Conservation (phyloP, 2,797 vertebrate genomes). For the Iguana delicatissima region DNA sequence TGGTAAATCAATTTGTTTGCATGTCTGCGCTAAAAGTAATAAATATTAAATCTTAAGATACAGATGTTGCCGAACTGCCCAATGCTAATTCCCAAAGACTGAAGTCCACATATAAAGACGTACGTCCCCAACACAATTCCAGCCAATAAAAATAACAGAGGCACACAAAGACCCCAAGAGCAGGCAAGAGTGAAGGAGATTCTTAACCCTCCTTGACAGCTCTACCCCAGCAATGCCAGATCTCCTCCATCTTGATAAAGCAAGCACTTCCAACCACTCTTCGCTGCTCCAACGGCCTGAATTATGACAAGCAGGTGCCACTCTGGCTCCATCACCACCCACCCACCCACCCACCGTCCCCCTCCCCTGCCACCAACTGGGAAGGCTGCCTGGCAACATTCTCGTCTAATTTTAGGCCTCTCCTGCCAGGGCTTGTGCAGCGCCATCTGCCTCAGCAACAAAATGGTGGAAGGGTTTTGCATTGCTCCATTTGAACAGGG, state of each 20-base stretch:
- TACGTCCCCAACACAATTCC: no score
- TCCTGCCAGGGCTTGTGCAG: background rate
- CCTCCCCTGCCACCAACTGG: background rate
- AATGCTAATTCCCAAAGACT: no score
- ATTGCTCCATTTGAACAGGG: background rate
- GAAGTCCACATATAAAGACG: no score
- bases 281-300: background rate
- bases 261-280: background rate
- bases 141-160: no score
- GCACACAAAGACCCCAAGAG: no score
- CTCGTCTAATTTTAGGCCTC: constrained; percentile 19
- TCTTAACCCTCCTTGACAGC: no score
- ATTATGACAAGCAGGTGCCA: constrained; percentile 22
- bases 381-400: background rate
- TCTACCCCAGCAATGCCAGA: background rate
- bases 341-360: no score
- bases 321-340: no score
- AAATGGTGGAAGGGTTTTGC: background rate
- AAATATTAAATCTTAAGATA: no score
- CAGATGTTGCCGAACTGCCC: no score
- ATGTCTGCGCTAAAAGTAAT: no score
- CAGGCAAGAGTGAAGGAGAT: background rate
- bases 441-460: background rate
- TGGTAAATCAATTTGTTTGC: no score
- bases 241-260: background rate